Base-by-base conservation (phyloP, 2,888 invertebrate species). In the Leucophenga montana region DNA sequence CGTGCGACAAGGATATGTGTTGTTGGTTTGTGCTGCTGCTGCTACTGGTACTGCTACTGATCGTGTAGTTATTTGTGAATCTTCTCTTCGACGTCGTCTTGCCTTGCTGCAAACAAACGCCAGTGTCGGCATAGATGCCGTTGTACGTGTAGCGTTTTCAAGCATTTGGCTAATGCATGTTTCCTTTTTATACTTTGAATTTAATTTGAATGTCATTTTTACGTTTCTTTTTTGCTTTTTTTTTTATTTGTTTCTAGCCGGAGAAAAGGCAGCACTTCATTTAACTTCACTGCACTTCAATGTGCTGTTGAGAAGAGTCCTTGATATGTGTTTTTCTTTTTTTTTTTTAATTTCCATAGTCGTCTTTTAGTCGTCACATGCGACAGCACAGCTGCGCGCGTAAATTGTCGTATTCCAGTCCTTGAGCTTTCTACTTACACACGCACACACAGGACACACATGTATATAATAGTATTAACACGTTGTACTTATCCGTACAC, bases 341-440 rank as follows among this genome's bases (percentile, higher is more conserved):
- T 16, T 50, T 48, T 82, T 76, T 80, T 77, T 3, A 65, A n/a
- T 48, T 22, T 33, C 66, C 16, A 62, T 59, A 50, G 54, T 68
- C 66, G 71, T 78, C 80, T 77, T 83, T 80, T 74, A 73, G 72
- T 78, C 80, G 74, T 79, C 80, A 80, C 78, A 73, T 50, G 50
- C 18, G 50, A 50, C 50, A 50, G 62, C 18, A 64, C 62, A 64
- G 62, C 62, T 83, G 77, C 80, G 77, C 80, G 80, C 82, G 82
- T 84, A 78, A 81, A 80, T 71, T 33, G 69, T 71, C 82, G 79
- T 78, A 74, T 82, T 83, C 85, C 85, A 84, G 82, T 83, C 83
- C 80, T 84, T 83, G 83, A 79, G 79, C 74, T 75, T 79, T 77
- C 61, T n/a, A 50, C 39, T 59, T 33, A 18, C 56, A 46, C 59